phyloP scores from a whole-genome alignment of 2,113 vertebrate genomes.

The Meleagris gallopavo region DNA sequence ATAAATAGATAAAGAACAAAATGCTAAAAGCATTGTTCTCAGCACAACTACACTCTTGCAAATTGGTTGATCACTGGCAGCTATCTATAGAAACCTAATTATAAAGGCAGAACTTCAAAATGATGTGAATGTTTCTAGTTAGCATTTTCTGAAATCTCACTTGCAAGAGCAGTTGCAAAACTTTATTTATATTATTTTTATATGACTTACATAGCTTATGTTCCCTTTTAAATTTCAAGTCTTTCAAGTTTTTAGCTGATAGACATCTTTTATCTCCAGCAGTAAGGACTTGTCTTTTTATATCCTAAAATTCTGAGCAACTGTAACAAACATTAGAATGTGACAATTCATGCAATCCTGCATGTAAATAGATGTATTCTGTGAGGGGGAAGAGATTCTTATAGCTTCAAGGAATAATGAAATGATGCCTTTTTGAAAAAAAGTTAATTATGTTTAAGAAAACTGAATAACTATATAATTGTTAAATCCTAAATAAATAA shows the following conservation, averaged over 20 bases:
- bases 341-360: neutral
- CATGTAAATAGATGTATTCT: neutral
- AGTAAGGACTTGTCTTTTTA: neutral
- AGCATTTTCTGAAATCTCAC: neutral
- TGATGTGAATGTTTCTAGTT: neutral
- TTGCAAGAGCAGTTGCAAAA: neutral
- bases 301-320: neutral
- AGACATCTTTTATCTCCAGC: neutral
- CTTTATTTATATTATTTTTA: neutral
- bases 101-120: neutral
- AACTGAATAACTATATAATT: fast-evolving
- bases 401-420: neutral
- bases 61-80: neutral
- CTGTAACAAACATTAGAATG: neutral
- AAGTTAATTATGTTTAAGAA: neutral
- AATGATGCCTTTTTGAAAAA: neutral
- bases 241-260: neutral
- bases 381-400: neutral
- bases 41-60: neutral
- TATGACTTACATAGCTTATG: neutral
- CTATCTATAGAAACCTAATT: neutral
- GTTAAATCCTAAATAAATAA: neutral
- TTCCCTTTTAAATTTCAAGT: neutral
- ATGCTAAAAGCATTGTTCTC: neutral
- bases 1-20: neutral